These are phyloP conservation scores for Elymnias hypermnestra DNA, from an alignment of 1,140 invertebrate species.

Conservation along the genomic window DNA sequence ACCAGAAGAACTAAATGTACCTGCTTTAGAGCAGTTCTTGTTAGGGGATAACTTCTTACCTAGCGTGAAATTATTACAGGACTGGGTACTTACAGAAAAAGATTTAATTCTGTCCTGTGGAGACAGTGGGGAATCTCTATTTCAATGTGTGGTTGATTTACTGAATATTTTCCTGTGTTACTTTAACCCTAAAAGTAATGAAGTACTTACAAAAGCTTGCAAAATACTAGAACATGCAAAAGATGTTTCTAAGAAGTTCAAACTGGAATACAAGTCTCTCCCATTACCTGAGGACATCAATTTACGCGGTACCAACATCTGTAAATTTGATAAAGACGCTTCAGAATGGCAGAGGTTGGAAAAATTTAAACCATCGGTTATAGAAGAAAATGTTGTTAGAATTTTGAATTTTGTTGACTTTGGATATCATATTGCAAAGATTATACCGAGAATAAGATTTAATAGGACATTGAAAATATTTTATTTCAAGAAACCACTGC, in stretches of 20 bases:
- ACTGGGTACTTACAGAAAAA: constrained; percentile 67
- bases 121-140: constrained; percentile 63
- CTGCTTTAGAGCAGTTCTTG: constrained; percentile 51
- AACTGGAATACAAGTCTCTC: constrained; percentile 76
- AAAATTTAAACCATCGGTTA: constrained; percentile 72
- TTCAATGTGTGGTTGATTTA: constrained; percentile 70
- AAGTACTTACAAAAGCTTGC: constrained; percentile 26
- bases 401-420: constrained; percentile 84
- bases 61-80: constrained; percentile 61
- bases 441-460: constrained; percentile 78
- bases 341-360: constrained; percentile 81
- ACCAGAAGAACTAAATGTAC: constrained; percentile 24
- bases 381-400: constrained; percentile 82
- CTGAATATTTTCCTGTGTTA: constrained; percentile 65
- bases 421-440: constrained; percentile 81
- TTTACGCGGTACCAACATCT: constrained; percentile 81
- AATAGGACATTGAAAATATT: constrained; percentile 73
- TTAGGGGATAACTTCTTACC: constrained; percentile 61
- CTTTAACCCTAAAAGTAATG: constrained; percentile 47
- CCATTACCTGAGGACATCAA: constrained; percentile 85
- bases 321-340: constrained; percentile 80
- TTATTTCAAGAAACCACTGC: constrained; percentile 52
- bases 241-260: constrained; percentile 54
- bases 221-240: constrained; percentile 47
- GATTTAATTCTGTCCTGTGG: constrained; percentile 71